phyloP scores from a whole-genome alignment of 2,113 vertebrate genomes.

The Plecturocebus donacophilus region DNA sequence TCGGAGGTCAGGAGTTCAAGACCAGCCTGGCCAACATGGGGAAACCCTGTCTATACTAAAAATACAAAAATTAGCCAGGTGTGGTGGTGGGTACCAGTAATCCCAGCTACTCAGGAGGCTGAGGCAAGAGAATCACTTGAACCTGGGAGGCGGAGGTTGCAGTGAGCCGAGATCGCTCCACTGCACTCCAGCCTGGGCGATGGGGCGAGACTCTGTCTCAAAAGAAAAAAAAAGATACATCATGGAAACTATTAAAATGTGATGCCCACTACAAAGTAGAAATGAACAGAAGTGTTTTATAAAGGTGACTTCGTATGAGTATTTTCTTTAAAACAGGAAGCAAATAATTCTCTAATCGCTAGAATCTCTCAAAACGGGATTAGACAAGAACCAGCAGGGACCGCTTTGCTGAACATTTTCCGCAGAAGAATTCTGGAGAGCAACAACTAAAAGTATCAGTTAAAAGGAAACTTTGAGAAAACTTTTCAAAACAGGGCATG shows the following conservation, averaged over 20 bases:
- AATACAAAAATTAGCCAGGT: too few relatives aligned
- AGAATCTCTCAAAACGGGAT: conserved; percentile 9
- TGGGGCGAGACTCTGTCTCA: too few relatives aligned
- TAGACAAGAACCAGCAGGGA: conserved; percentile 15
- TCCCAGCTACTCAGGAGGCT: too few relatives aligned
- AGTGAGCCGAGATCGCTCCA: too few relatives aligned
- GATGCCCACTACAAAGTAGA: rapidly evolving
- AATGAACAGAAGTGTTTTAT: not conserved
- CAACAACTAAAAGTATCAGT: not conserved
- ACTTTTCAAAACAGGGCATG: not conserved
- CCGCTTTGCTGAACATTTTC: not conserved
- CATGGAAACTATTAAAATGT: not conserved
- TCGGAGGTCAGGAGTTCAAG: too few relatives aligned
- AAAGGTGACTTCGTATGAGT: not conserved
- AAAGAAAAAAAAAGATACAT: too few relatives aligned
- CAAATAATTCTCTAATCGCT: conserved; percentile 39
- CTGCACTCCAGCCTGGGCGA: too few relatives aligned
- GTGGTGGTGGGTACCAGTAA: too few relatives aligned
- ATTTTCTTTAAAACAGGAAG: not conserved
- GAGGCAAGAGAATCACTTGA: too few relatives aligned
- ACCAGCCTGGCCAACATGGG: too few relatives aligned
- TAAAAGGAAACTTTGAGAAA: not conserved
- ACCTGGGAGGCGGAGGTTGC: too few relatives aligned
- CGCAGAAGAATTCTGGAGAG: not conserved
- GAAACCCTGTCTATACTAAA: too few relatives aligned